Evolutionary conservation across 2,888 invertebrate species (phyloP).

Genomic region (Eilema griseolum): DNA sequence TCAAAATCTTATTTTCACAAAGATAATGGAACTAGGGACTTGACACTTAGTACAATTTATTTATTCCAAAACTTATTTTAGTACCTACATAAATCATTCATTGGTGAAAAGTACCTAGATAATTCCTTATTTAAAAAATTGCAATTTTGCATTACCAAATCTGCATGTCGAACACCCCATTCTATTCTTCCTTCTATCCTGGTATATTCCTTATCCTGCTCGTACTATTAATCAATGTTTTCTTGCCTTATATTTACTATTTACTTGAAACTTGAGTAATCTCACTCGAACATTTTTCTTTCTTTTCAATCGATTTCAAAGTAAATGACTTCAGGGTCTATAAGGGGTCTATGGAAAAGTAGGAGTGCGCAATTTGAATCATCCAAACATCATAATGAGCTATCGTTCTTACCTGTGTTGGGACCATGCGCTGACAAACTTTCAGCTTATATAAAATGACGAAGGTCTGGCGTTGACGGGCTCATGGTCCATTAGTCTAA

Average conservation of each 20-base stretch:
- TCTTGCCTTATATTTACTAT: neutral
- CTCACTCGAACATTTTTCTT: slow-evolving; percentile 7
- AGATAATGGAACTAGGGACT: slow-evolving; percentile 25
- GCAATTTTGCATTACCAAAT: slow-evolving; percentile 57
- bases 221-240: too few relatives aligned
- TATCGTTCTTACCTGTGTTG: too few relatives aligned
- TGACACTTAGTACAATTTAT: slow-evolving; percentile 15
- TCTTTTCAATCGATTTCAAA: slow-evolving; percentile 38
- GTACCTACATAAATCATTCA: neutral
- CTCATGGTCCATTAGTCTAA: too few relatives aligned
- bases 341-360: slow-evolving; percentile 24
- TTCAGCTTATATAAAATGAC: too few relatives aligned
- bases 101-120: neutral
- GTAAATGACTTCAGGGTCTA: slow-evolving; percentile 35
- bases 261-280: neutral
- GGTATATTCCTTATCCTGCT: too few relatives aligned
- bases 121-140: slow-evolving; percentile 16
- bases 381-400: too few relatives aligned
- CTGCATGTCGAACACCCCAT: slow-evolving; percentile 60
- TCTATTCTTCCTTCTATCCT: slow-evolving; percentile 37
- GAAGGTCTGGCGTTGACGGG: too few relatives aligned
- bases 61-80: neutral
- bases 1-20: slow-evolving; percentile 30
- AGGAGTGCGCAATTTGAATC: slow-evolving; percentile 34
- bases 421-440: too few relatives aligned